phyloP scores from a whole-genome alignment of 2,113 vertebrate species.

The Blennius ocellaris region DNA sequence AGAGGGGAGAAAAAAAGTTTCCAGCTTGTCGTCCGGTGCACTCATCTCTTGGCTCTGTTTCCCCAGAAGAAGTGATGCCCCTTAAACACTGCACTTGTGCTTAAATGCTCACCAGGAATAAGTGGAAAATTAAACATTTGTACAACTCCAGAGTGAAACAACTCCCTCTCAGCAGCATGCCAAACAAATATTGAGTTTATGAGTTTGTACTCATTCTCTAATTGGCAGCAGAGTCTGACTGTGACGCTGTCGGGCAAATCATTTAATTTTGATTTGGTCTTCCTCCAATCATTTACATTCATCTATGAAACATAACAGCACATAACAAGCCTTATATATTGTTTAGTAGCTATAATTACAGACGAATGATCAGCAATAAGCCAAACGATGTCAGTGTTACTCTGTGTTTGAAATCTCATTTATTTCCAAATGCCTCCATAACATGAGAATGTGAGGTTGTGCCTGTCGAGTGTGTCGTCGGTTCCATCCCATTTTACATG shows the following conservation, averaged over 20 bases:
- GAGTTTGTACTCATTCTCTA: constrained; percentile 67
- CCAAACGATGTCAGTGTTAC: neutral
- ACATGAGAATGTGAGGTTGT: constrained; percentile 1
- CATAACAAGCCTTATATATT: constrained; percentile 26
- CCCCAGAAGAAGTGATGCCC: neutral
- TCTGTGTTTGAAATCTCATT: constrained; percentile 6
- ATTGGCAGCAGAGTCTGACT: constrained; percentile 70
- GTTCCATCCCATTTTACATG: constrained; percentile 22
- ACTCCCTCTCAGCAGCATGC: constrained; percentile 28
- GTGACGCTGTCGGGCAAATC: constrained; percentile 47
- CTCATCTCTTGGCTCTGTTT: constrained; percentile 6
- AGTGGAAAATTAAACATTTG: constrained; percentile 59
- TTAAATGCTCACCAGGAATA: constrained; percentile 49
- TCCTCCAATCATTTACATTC: constrained; percentile 49
- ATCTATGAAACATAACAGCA: constrained; percentile 33
- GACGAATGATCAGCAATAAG: neutral
- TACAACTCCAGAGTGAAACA: constrained; percentile 33
- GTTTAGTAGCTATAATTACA: constrained; percentile 30
- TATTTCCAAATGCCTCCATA: constrained; percentile 13
- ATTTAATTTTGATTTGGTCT: constrained; percentile 61
- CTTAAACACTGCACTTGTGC: constrained; percentile 7
- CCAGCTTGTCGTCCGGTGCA: neutral
- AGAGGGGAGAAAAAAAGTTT: neutral
- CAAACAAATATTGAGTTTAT: constrained; percentile 65
- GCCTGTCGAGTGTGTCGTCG: constrained; percentile 5